Evolutionary conservation across 2,888 invertebrate species (phyloP).

Genomic region (Abrostola triplasia): DNA sequence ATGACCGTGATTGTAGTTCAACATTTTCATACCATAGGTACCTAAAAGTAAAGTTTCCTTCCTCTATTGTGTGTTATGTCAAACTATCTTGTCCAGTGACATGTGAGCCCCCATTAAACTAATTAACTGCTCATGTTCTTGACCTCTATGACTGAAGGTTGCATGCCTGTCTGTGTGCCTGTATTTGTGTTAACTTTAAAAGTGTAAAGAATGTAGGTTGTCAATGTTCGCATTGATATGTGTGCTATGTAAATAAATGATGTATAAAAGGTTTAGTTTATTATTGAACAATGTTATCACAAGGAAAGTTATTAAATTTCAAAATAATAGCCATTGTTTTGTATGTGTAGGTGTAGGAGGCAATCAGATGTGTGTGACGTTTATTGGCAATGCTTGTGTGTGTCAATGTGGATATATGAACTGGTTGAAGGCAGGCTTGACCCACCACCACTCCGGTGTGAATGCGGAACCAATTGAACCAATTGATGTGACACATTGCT

Average conservation of each 20-base stretch:
- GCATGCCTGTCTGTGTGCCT: not conserved
- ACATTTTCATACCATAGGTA: constrained; percentile 9
- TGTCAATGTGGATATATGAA: not conserved
- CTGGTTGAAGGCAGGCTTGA: not conserved
- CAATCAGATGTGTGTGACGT: not conserved
- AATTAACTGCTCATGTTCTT: constrained; percentile 24
- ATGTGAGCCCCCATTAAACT: constrained; percentile 8
- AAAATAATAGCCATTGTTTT: constrained; percentile 25
- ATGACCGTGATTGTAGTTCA: not conserved
- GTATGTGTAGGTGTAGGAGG: not conserved
- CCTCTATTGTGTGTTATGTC: not conserved
- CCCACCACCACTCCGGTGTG: not conserved
- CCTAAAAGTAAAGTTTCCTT: not conserved
- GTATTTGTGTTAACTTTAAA: not conserved
- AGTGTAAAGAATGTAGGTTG: not conserved
- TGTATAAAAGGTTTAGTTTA: constrained; percentile 6
- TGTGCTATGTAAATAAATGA: constrained; percentile 2
- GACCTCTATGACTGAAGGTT: constrained; percentile 15
- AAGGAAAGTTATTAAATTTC: constrained; percentile 24
- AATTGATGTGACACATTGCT: constrained; percentile 53
- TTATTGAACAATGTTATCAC: constrained; percentile 12
- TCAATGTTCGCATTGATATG: not conserved
- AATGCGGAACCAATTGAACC: constrained; percentile 51
- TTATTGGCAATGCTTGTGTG: not conserved
- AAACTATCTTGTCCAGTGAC: not conserved